Evolutionary conservation across 64 coral and sea anemone species (phyloP).

Genomic region (Dendronephthya gigantea): DNA sequence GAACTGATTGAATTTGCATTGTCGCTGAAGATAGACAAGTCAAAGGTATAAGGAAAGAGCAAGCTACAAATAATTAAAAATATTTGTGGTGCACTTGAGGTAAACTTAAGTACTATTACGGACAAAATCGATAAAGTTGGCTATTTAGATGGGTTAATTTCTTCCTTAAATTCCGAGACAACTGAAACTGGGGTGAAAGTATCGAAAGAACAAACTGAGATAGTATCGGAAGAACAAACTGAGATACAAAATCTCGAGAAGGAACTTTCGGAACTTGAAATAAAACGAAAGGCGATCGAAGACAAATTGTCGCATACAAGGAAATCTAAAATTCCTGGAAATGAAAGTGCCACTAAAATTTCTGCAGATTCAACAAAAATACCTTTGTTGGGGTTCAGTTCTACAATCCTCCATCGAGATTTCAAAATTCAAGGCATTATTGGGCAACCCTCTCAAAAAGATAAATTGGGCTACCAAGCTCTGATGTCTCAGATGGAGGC

Average conservation of each 20-base stretch:
- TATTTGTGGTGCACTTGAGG: neutral
- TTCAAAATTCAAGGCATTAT: conserved; percentile 38
- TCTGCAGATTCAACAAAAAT: neutral
- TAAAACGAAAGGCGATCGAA: neutral
- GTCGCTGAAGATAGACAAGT: neutral
- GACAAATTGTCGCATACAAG: neutral
- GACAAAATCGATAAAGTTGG: neutral
- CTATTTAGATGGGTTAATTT: neutral
- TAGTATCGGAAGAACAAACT: neutral
- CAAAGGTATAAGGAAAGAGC: neutral
- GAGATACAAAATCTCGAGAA: neutral
- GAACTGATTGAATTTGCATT: neutral
- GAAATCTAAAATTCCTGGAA: neutral
- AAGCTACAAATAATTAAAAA: neutral
- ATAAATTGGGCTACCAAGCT: conserved; percentile 16
- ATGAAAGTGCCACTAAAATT: neutral
- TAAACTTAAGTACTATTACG: neutral
- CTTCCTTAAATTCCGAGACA: neutral
- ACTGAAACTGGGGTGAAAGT: neutral
- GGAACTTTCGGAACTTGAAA: neutral
- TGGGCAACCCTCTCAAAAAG: conserved; percentile 16
- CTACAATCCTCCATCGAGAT: conserved; percentile 11
- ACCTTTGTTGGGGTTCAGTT: neutral
- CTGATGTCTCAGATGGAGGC: conserved; percentile 27
- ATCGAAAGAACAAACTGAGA: neutral